These are phyloP conservation scores for Idris sp. DNA, from an alignment of 1,140 invertebrate genomes.

Conservation along the genomic window DNA sequence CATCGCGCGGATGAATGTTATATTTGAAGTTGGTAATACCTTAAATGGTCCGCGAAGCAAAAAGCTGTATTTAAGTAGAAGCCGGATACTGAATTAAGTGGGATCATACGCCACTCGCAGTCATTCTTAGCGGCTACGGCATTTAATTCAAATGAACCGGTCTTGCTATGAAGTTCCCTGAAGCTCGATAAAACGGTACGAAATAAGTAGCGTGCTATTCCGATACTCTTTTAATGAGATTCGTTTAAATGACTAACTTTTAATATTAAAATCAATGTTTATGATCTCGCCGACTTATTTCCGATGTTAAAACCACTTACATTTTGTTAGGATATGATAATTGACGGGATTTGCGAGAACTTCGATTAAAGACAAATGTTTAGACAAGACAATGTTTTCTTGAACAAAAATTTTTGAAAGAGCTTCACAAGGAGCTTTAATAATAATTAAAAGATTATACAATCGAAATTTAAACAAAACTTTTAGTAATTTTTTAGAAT, in stretches of 20 bases:
- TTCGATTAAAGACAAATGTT: conserved; percentile 58
- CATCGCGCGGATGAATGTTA: conserved; percentile 18
- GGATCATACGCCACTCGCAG: conserved; percentile 51
- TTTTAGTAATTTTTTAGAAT: no score
- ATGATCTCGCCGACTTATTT: conserved; percentile 24
- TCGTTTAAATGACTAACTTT: conserved; percentile 39
- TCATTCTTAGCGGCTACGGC: conserved; percentile 49
- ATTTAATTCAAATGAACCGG: conserved; percentile 57
- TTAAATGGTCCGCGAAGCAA: no score
- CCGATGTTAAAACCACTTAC: conserved; percentile 30
- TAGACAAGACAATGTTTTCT: conserved; percentile 37
- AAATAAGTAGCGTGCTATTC: conserved; percentile 47
- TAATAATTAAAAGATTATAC: background rate
- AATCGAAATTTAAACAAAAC: no score
- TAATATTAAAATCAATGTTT: conserved; percentile 53
- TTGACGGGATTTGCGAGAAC: conserved; percentile 32
- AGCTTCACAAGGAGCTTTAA: background rate
- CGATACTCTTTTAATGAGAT: conserved; percentile 43
- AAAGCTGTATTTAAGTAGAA: no score
- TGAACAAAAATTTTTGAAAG: conserved; percentile 20
- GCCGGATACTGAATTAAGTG: conserved; percentile 57
- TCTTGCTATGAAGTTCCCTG: conserved; percentile 34
- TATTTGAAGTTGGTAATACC: no score
- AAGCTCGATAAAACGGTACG: conserved; percentile 52
- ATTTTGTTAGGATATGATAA: conserved; percentile 50